Evolutionary conservation across 2,113 vertebrate species (phyloP).

Genomic region (Clarias batrachus): DNA sequence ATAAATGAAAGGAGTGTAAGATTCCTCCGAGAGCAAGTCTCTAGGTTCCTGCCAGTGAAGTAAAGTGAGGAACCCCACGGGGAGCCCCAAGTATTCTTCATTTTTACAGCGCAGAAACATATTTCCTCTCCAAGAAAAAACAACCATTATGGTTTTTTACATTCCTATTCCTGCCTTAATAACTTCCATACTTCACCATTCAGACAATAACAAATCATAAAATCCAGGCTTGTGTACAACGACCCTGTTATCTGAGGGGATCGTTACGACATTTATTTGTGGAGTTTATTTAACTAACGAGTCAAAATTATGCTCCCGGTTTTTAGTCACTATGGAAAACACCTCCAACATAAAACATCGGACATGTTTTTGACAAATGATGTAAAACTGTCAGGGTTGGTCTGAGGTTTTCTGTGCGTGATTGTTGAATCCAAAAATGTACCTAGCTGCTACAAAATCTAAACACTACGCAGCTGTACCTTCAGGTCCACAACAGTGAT

Average conservation of each 20-base stretch:
- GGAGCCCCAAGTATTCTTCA: constrained; percentile 20
- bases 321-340: neutral
- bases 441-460: neutral
- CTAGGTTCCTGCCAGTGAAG: constrained; percentile 8
- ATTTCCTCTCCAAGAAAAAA: neutral
- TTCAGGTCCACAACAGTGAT: neutral
- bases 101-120: constrained; percentile 15
- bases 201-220: constrained; percentile 40
- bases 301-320: neutral
- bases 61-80: constrained; percentile 6
- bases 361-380: neutral
- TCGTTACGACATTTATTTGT: constrained; percentile 34
- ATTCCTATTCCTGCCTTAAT: constrained; percentile 13
- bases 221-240: constrained; percentile 10
- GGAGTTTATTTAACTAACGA: constrained; percentile 53
- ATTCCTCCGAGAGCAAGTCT: neutral
- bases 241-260: constrained; percentile 42
- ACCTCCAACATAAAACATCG: neutral
- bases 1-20: neutral
- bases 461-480: neutral
- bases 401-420: neutral
- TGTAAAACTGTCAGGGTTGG: neutral
- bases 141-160: constrained; percentile 11
- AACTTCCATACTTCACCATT: constrained; percentile 25
- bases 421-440: neutral